These are phyloP conservation scores for Lordiphosa collinella DNA, from an alignment of 1,140 invertebrate species.

Conservation along the genomic window DNA sequence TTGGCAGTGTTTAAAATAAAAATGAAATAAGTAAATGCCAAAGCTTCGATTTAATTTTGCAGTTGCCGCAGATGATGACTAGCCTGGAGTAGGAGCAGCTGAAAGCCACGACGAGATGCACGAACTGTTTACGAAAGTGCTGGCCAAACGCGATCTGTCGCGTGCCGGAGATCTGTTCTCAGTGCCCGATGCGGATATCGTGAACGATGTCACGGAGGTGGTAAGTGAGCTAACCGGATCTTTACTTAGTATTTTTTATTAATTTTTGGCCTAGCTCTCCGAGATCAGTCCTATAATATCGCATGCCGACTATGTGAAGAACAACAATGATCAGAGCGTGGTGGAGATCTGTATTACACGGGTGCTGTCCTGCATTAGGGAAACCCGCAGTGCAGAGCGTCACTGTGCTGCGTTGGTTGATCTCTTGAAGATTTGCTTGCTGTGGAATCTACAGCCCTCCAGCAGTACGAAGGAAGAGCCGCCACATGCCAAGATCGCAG, in stretches of 20 bases:
- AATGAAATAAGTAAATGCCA: conserved; percentile 6
- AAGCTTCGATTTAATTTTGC: conserved; percentile 9
- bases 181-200: conserved; percentile 90
- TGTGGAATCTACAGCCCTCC: conserved; percentile 90
- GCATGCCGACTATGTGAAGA: conserved; percentile 88
- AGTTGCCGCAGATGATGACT: conserved; percentile 43
- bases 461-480: conserved; percentile 90
- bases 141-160: conserved; percentile 92
- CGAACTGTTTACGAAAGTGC: conserved; percentile 91
- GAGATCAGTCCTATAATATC: conserved; percentile 90
- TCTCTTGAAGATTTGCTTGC: conserved; percentile 91
- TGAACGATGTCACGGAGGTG: conserved; percentile 91
- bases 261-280: conserved; percentile 80
- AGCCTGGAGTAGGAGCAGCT: conserved; percentile 24
- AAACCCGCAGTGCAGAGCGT: conserved; percentile 92
- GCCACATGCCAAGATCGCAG: conserved; percentile 96
- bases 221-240: conserved; percentile 80
- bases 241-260: not conserved
- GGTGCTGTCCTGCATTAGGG: conserved; percentile 93
- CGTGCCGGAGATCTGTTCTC: conserved; percentile 95
- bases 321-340: conserved; percentile 95
- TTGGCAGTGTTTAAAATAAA: conserved; percentile 34
- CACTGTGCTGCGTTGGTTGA: conserved; percentile 90
- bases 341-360: conserved; percentile 95
- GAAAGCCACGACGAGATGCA: conserved; percentile 84